Percentiles rank a stretch among this genome's conserved stretches.
Evolutionary conservation across 1,140 invertebrate species (phyloP).

Genomic region (Tetraneura akinire): DNA sequence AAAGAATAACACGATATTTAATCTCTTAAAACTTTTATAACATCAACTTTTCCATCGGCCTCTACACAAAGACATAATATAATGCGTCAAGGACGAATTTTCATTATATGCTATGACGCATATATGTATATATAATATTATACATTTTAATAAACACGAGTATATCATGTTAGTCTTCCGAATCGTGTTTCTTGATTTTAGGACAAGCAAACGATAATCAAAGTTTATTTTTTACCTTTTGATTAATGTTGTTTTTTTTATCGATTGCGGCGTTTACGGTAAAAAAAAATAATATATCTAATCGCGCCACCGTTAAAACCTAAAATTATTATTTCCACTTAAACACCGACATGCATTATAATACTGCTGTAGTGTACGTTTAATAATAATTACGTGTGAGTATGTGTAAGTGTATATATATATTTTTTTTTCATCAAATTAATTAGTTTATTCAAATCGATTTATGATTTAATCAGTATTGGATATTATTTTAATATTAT

Average conservation of each 20-base stretch:
- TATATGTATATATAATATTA: too few relatives aligned
- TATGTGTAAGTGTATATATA: too few relatives aligned
- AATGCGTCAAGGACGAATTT: not conserved
- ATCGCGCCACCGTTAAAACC: not conserved
- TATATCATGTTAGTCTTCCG: not conserved
- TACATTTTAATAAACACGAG: too few relatives aligned
- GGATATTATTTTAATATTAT: too few relatives aligned
- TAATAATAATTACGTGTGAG: too few relatives aligned
- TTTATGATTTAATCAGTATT: not conserved
- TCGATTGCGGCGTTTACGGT: not conserved
- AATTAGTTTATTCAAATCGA: not conserved
- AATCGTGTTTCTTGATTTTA: not conserved
- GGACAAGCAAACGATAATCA: too few relatives aligned
- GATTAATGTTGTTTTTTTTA: not conserved
- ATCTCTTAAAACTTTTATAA: too few relatives aligned
- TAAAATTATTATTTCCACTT: conserved; percentile 19
- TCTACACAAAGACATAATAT: too few relatives aligned
- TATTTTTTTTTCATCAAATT: not conserved
- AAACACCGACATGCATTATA: not conserved
- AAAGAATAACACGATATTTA: too few relatives aligned
- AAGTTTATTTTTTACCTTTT: not conserved
- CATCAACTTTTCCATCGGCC: too few relatives aligned
- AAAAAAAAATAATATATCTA: not conserved
- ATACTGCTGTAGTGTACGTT: not conserved
- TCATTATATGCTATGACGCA: too few relatives aligned